These are phyloP conservation scores for Peromyscus aztecus DNA, from an alignment of 2,797 vertebrate genomes.

Conservation along the genomic window DNA sequence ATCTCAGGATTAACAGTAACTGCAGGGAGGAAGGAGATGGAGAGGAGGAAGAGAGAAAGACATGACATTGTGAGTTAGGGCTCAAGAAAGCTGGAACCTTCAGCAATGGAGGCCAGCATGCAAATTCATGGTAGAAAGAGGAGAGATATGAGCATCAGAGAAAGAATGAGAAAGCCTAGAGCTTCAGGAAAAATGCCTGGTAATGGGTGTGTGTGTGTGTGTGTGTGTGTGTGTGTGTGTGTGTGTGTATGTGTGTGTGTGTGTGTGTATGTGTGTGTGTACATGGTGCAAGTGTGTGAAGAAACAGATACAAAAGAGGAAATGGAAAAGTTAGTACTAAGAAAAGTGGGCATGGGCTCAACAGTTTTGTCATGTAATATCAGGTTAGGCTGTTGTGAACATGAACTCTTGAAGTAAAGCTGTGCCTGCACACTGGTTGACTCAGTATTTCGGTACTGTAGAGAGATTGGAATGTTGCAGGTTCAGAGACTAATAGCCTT, in stretches of 20 bases:
- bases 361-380: background rate
- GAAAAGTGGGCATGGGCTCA: background rate
- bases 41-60: background rate
- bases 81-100: background rate
- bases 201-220: too few relatives aligned
- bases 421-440: background rate
- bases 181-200: background rate
- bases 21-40: background rate
- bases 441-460: background rate
- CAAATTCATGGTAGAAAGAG: background rate
- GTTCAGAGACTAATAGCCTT: background rate
- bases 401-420: background rate
- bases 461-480: background rate
- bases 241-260: too few relatives aligned
- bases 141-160: too few relatives aligned
- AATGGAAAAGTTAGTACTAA: background rate
- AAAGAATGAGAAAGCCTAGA: background rate
- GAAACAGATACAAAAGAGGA: background rate
- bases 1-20: too few relatives aligned
- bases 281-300: too few relatives aligned
- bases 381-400: background rate
- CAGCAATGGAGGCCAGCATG: background rate
- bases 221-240: too few relatives aligned
- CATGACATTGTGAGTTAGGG: background rate
- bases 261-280: too few relatives aligned